Conservation (phyloP, 2,113 vertebrate genomes). For the Tringa solitaria region DNA sequence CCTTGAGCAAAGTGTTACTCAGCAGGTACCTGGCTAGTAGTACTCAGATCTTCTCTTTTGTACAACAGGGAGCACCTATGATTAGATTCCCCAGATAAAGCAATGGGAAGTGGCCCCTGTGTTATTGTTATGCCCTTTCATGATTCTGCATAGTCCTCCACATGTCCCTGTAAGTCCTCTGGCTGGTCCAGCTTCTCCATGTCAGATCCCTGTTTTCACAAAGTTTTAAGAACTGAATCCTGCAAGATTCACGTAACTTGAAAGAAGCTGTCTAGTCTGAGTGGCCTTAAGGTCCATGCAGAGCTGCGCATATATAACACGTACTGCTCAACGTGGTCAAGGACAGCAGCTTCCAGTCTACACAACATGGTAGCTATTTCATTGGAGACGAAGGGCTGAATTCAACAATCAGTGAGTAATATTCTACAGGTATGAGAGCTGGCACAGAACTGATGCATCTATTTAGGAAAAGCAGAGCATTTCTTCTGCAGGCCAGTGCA, state of each 20-base stretch:
- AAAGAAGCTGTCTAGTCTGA: neutral
- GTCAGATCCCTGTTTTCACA: neutral
- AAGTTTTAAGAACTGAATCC: neutral
- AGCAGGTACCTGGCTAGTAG: neutral
- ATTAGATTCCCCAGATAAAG: neutral
- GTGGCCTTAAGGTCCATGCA: neutral
- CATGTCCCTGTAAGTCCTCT: neutral
- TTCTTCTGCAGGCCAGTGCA: neutral
- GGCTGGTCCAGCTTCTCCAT: neutral
- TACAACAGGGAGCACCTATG: neutral
- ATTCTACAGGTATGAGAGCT: neutral
- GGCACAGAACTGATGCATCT: neutral
- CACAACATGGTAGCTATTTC: accelerated
- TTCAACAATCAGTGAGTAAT: neutral
- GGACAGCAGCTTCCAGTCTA: neutral
- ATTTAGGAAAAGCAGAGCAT: neutral
- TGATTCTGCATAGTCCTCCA: neutral
- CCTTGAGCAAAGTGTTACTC: neutral
- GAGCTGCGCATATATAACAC: neutral
- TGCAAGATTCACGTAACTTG: neutral
- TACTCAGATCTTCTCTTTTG: neutral
- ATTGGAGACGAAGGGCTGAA: neutral
- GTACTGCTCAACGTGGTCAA: neutral
- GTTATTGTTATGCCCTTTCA: neutral
- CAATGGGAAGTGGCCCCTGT: accelerated